Evolutionary conservation across 2,888 invertebrate genomes (phyloP).

Genomic region (Eristalis tenax): DNA sequence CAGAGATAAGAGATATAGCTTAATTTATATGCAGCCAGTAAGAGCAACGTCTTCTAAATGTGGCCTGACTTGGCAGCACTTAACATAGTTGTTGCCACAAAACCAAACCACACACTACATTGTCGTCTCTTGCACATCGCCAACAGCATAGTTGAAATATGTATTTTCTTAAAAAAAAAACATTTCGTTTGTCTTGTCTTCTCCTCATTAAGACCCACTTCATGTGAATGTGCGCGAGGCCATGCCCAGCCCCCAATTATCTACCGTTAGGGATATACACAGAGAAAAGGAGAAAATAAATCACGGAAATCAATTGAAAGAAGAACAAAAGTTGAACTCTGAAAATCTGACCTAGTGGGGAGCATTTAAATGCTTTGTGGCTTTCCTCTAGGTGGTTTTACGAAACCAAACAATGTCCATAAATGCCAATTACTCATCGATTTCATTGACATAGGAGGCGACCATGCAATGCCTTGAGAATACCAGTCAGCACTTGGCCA

Average conservation of each 20-base stretch:
- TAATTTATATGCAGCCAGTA: slow-evolving; percentile 50
- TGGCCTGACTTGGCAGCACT: slow-evolving; percentile 27
- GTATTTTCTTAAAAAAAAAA: slow-evolving; percentile 33
- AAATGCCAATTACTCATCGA: slow-evolving; percentile 66
- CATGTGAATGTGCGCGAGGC: slow-evolving; percentile 23
- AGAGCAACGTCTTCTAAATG: slow-evolving; percentile 20
- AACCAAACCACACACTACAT: not conserved
- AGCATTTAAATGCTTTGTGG: slow-evolving; percentile 35
- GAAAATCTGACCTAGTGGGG: slow-evolving; percentile 58
- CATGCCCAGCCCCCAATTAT: slow-evolving; percentile 25
- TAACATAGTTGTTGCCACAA: slow-evolving; percentile 9
- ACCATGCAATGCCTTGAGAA: not conserved
- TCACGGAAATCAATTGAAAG: slow-evolving; percentile 60
- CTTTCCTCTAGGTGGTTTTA: slow-evolving; percentile 48
- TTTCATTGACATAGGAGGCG: slow-evolving; percentile 24
- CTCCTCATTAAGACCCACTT: slow-evolving; percentile 46
- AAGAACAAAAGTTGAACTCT: slow-evolving; percentile 59
- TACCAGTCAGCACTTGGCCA: not conserved
- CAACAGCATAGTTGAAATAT: slow-evolving; percentile 29
- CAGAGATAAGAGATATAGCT: not conserved
- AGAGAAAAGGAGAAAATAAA: slow-evolving; percentile 42
- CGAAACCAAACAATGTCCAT: slow-evolving; percentile 39
- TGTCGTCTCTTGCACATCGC: not conserved
- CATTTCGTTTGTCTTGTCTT: slow-evolving; percentile 48
- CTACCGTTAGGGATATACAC: slow-evolving; percentile 33